These are phyloP conservation scores for Brevimyrus niger DNA, from an alignment of 2,113 vertebrate genomes.

Conservation along the genomic window DNA sequence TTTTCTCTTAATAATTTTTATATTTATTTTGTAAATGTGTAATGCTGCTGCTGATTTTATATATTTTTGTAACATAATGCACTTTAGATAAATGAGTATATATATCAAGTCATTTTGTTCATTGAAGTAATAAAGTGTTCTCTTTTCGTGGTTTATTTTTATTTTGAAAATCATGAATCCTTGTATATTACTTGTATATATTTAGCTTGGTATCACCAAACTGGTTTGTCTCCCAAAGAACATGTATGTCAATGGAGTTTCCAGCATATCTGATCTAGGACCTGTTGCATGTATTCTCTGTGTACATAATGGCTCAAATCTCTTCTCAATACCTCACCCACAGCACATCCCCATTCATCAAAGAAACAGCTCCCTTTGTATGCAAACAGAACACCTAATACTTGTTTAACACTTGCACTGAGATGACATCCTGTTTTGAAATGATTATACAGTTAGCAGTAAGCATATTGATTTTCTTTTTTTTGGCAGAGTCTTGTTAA, in stretches of 20 bases:
- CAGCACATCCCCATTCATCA: conserved; percentile 23
- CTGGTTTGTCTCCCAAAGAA: conserved; percentile 21
- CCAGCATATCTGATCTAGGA: not conserved
- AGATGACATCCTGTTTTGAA: conserved; percentile 58
- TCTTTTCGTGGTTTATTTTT: conserved; percentile 52
- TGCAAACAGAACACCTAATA: conserved; percentile 43
- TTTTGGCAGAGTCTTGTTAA: not conserved
- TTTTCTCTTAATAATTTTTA: conserved; percentile 65
- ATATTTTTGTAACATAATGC: conserved; percentile 95
- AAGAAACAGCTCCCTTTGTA: conserved; percentile 49
- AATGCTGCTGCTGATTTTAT: conserved; percentile 94
- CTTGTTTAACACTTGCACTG: conserved; percentile 60
- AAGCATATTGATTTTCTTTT: conserved; percentile 16
- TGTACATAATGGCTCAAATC: conserved; percentile 11
- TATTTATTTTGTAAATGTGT: conserved; percentile 98
- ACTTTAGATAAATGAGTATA: conserved; percentile 97
- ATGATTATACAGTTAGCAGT: conserved; percentile 60
- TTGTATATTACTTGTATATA: conserved; percentile 20
- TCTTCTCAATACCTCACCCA: not conserved
- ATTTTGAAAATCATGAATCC: conserved; percentile 48
- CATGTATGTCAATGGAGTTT: conserved; percentile 6
- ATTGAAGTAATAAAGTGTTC: conserved; percentile 31
- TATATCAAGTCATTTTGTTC: conserved; percentile 63
- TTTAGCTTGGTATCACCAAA: not conserved
- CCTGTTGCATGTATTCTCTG: not conserved